Base-by-base conservation (phyloP, 92 coral and sea anemone species). In the Desmophyllum pertusum region DNA sequence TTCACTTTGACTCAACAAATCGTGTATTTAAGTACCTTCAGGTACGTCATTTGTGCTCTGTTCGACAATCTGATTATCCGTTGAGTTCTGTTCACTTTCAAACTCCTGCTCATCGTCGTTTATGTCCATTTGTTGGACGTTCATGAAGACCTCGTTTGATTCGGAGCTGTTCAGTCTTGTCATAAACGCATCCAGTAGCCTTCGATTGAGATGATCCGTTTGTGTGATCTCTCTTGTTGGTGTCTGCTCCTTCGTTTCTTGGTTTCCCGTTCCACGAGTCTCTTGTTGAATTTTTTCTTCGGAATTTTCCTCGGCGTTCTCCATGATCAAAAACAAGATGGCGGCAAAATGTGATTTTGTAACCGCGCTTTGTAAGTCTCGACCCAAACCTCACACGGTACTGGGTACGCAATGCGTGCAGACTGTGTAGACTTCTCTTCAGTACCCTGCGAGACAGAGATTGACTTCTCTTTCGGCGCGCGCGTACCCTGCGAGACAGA, bases 181-280 rank as follows among this genome's bases (percentile, higher is more conserved):
- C 33, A 95, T 83, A 82, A 96, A 94, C 21, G 98, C 95, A 65
- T 92, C 90, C 75, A 96, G 77, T 17, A 96, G 89, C 77, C 89
- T 88, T 40, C 95, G 88, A 83, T 96, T 96, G 2, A 96, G 91
- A 70, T 96, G 98, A 89, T 96, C 98, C 1, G 98, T 96, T 81
- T 96, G 98, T 50, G 96, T 96, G 53, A 92, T 90, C 84, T 96
- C 98, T 51, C 92, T 84, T 3, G 46, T 67, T 78, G 76, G 78
- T 48, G 78, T 62, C 40, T 68, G 75, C 68, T 79, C 86, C 59
- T 81, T 81, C 5, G 70, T 73, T 14, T 85, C 90, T 15, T 85
- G 30, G 62, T 61, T 48, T 70, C 74, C 75, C 19, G 46, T 83
- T 80, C 79, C 78, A 29, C 83, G 83, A 6, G 74, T 83, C 66